Evolutionary conservation across 2,888 invertebrate genomes (phyloP), one percentile per base, ranked within the genome.

Genomic region (Platynereis dumerilii): DNA sequence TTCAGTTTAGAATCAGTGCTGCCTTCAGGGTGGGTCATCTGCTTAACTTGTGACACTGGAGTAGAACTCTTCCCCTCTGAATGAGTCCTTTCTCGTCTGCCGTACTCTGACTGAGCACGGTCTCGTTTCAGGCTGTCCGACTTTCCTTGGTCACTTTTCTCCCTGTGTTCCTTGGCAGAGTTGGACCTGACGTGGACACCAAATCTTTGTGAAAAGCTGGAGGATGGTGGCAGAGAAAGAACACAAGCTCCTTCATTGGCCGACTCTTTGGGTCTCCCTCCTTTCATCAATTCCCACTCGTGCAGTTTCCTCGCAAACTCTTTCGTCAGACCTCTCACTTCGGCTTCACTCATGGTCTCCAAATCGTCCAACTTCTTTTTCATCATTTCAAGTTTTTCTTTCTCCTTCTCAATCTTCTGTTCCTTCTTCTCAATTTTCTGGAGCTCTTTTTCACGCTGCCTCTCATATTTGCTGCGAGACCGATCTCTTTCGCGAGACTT

Each of bases 231-330:
- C 22, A 29, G 26, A n/a, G 39, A 24, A 20, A 27, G 22, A 12
- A 15, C 15, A 12, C 10, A 24, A 1, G 48, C 15, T 17, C 58
- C 20, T 1, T 27, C 15, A 2, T n/a, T 24, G 3, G n/a, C 39
- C n/a, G 53, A 26, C 1, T 58, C 34, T 28, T 56, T 42, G 48
- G 44, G 58, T 3, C 57, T 27, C 15, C 58, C 42, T 24, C 61
- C 61, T 42, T 65, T 67, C 54, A 72, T 74, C 29, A 75, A 92
- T 65, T 81, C 80, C 94, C 94, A 95, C 81, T 94, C 94, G 82
- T 93, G 93, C 0, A 95, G 87, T 78, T 93, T 93, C 28, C 91
- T 90, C 0, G 94, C 93, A 83, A 95, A 95, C 73, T 93, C 93
- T 54, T 92, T 88, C 0, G 93, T 93, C 73, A 94, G 93, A 3